Evolutionary conservation across 92 coral and sea anemone species (phyloP), one percentile per base, ranked within the genome.

Genomic region (Porites lobata): DNA sequence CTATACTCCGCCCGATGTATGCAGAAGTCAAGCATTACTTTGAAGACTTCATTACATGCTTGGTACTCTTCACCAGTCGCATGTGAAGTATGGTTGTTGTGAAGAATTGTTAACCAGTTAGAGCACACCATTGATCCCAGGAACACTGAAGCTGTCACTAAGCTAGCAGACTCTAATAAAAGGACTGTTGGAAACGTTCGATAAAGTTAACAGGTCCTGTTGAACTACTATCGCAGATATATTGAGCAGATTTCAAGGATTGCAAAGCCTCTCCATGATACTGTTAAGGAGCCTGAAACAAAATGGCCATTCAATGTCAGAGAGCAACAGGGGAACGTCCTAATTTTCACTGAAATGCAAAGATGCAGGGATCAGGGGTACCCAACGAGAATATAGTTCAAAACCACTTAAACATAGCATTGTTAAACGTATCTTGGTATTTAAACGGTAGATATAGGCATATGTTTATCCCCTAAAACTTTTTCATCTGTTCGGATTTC

Each of bases 111-210:
- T 13, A 67, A 50, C 69, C 76, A 87, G 52, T 6, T 32, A 62
- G 90, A 85, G 26, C 75, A 86, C 43, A 75, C 65, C 22, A 78
- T 86, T 70, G 85, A 52, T 68, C 85, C 90, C 7, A 72, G 78
- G 53, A 47, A 53, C 15, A 66, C 90, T n/a, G 71, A 66, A 50
- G 84, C 84, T 10, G 89, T 85, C 14, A 77, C 77, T 9, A 85
- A 73, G 18, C 19, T 77, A 21, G 75, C 50, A 65, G 83, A 75
- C 18, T 73, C n/a, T n/a, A n/a, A n/a, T n/a, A n/a, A n/a, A n/a
- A n/a, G n/a, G n/a, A n/a, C n/a, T n/a, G n/a, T 43, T 0, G 82
- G 74, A 0, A 75, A 85, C 19, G 78, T 19, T 29, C 63, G 78
- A 26, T 26, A 38, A 75, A 75, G 10, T 15, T 52, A 29, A 75